Conservation (phyloP, 2,888 invertebrate species). For the Drosophila tripunctata region DNA sequence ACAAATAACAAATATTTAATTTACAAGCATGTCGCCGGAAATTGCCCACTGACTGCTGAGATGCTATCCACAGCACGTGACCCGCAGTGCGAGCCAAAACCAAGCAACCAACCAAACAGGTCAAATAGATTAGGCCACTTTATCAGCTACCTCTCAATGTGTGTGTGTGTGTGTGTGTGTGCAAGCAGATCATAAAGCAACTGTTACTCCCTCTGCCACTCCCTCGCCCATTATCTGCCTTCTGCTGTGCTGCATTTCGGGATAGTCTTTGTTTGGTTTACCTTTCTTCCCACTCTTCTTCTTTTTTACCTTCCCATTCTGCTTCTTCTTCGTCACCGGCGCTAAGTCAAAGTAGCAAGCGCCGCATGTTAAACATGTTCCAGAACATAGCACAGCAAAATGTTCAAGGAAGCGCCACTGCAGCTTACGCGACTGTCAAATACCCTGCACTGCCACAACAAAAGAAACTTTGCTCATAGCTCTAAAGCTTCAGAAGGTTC, state of each 20-base stretch:
- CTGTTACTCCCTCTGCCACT: slow-evolving; percentile 23
- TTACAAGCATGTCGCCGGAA: slow-evolving; percentile 69
- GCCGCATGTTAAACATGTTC: slow-evolving; percentile 77
- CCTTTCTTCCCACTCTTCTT: slow-evolving; percentile 24
- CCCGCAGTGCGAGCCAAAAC: slow-evolving; percentile 62
- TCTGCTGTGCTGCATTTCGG: slow-evolving; percentile 35
- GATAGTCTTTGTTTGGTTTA: slow-evolving; percentile 60
- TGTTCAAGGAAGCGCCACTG: slow-evolving; percentile 13
- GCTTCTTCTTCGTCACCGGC: slow-evolving; percentile 54
- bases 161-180: slow-evolving; percentile 28
- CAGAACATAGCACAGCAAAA: slow-evolving; percentile 45
- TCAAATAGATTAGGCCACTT: slow-evolving; percentile 71
- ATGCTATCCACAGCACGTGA: slow-evolving; percentile 79
- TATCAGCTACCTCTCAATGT: slow-evolving; percentile 37
- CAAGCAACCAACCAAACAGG: slow-evolving; percentile 50
- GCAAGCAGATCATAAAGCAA: slow-evolving; percentile 42
- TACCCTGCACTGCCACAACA: slow-evolving; percentile 20
- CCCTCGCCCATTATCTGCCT: slow-evolving; percentile 23
- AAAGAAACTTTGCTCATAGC: not conserved
- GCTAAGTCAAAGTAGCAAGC: slow-evolving; percentile 73
- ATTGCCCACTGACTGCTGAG: slow-evolving; percentile 78
- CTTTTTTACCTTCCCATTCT: slow-evolving; percentile 1
- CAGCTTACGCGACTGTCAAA: not conserved
- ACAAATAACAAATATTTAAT: slow-evolving; percentile 71
- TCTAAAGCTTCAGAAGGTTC: no score